Evolutionary conservation across 2,888 invertebrate species (phyloP), one percentile per base, ranked within the genome.

Genomic region (Meteorus cinctellus): DNA sequence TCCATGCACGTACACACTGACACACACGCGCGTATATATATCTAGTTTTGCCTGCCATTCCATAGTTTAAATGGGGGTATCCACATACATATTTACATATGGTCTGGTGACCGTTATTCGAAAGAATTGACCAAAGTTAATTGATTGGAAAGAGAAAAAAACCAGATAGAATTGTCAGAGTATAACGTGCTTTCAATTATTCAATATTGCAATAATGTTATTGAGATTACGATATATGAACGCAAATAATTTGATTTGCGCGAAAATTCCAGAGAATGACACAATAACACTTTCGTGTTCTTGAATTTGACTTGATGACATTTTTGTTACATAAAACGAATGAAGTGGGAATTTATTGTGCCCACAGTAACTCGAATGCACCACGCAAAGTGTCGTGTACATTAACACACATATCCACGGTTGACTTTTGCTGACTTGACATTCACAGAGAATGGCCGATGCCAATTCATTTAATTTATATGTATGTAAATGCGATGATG

Each of bases 341-440:
- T 59, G 19, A 70, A 10, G 34, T 70, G 59, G 8, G 55, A 70
- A 70, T 70, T 70, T 34, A 34, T 59, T 70, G 19, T n/a, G 24
- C 59, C 59, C 55, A 8, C 36, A 27, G 59, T 70, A 70, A 70
- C 34, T 36, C 31, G n/a, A 70, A 51, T 34, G 69, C 55, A 48
- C 45, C 31, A 59, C n/a, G 31, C 36, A 36, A 34, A 70, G 34
- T 51, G 24, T 59, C 34, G 34, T 29, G 8, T 19, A 19, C 24
- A n/a, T 41, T 41, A 41, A 6, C 12, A 10, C 12, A 12, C n/a
- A 48, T 48, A 48, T 48, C n/a, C 16, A n/a, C n/a, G 16, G 36
- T 29, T 59, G 10, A 59, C 34, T 55, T 19, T 24, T 34, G 69
- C 59, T 70, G 55, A 70, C 59, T 55, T 34, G 55, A 51, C 41